phyloP scores from a whole-genome alignment of 2,797 vertebrate genomes.

The Botia almorhae region DNA sequence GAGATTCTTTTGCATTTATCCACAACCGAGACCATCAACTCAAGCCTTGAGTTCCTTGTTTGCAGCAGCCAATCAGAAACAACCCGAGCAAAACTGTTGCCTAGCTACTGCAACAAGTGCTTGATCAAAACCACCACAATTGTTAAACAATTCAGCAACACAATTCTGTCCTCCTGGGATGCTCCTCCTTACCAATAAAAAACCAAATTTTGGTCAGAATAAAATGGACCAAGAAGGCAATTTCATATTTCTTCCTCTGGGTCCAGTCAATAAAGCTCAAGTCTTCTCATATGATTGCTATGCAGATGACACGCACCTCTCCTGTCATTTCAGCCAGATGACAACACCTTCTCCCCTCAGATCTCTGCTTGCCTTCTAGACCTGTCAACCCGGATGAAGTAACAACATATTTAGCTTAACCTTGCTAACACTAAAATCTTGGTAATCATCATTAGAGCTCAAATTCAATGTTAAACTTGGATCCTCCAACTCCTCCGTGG shows the following conservation, averaged over 20 bases:
- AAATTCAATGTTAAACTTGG: too few relatives aligned
- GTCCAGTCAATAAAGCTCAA: too few relatives aligned
- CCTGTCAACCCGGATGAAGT: too few relatives aligned
- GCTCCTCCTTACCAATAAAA: neutral
- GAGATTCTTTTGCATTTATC: conserved; percentile 36
- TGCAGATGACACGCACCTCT: too few relatives aligned
- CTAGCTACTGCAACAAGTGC: conserved; percentile 63
- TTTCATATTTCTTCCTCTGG: neutral
- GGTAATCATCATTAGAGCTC: too few relatives aligned
- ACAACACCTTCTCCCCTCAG: too few relatives aligned
- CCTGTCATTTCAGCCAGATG: too few relatives aligned
- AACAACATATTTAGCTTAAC: too few relatives aligned
- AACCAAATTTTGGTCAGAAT: neutral
- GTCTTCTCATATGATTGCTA: too few relatives aligned
- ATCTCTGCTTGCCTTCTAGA: too few relatives aligned
- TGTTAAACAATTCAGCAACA: conserved; percentile 49
- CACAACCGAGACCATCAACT: conserved; percentile 44
- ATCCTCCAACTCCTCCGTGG: too few relatives aligned
- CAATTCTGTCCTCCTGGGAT: conserved; percentile 25
- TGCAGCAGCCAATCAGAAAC: conserved; percentile 50
- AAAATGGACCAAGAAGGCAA: neutral
- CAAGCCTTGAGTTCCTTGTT: conserved; percentile 49
- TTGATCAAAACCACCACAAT: conserved; percentile 55
- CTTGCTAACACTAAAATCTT: too few relatives aligned
- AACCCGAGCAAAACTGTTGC: conserved; percentile 56